Conservation (phyloP, 2,113 vertebrate species). For the Gobiocypris rarus region DNA sequence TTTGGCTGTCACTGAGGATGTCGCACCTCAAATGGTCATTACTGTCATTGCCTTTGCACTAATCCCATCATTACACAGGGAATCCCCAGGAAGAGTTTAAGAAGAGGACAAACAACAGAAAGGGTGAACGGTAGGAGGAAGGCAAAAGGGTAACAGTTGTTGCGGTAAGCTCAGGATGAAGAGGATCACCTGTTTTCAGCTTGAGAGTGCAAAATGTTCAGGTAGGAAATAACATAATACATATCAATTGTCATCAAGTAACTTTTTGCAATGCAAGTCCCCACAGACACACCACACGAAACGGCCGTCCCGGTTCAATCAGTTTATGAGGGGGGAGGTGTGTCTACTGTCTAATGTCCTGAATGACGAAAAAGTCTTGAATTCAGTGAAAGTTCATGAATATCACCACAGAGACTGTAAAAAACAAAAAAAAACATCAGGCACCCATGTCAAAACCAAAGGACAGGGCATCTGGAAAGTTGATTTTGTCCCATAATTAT, state of each 20-base stretch:
- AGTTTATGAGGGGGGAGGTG: background rate
- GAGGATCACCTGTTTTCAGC: constrained; percentile 40
- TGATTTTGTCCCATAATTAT: background rate
- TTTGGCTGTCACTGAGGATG: background rate
- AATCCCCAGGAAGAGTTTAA: constrained; percentile 29
- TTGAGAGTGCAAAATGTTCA: constrained; percentile 54
- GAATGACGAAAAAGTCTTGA: constrained; percentile 4
- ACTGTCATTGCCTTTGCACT: constrained; percentile 18
- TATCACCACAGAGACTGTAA: constrained; percentile 1
- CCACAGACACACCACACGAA: constrained; percentile 25
- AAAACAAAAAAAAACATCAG: constrained; percentile 10
- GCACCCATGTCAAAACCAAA: constrained; percentile 29
- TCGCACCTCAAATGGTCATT: constrained; percentile 8
- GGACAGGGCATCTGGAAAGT: constrained; percentile 5
- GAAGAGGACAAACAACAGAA: background rate
- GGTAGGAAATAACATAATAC: constrained; percentile 44
- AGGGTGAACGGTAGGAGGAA: background rate
- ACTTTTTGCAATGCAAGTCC: constrained; percentile 30
- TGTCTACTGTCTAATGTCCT: constrained; percentile 13
- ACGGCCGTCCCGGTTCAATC: background rate
- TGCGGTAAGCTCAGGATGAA: constrained; percentile 43
- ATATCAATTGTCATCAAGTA: constrained; percentile 53
- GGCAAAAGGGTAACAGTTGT: constrained; percentile 40
- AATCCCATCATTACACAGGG: constrained; percentile 49
- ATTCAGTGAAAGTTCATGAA: constrained; percentile 7